A percentile compares a stretch with the other conserved stretches of the same genome.
These are phyloP conservation scores for Cercopithecus mona DNA, from an alignment of 2,113 vertebrate genomes.

Conservation along the genomic window DNA sequence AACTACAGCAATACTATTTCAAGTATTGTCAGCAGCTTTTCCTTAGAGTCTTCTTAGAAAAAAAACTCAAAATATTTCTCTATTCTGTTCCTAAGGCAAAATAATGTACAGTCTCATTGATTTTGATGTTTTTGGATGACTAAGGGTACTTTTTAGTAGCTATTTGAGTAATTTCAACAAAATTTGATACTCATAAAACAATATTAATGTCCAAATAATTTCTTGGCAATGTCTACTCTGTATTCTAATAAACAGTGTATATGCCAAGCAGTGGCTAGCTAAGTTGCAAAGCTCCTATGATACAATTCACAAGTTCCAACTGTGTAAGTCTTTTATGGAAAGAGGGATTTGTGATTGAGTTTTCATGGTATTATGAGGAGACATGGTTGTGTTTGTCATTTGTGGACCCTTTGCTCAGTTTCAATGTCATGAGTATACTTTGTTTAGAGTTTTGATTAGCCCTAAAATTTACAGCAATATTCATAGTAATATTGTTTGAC, in stretches of 20 bases:
- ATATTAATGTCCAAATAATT: background rate
- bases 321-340: background rate
- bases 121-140: background rate
- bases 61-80: background rate
- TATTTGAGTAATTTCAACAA: background rate
- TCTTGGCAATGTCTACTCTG: background rate
- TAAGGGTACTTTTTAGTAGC: background rate
- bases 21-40: background rate
- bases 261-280: too few species aligned
- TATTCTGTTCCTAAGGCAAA: background rate
- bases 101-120: background rate
- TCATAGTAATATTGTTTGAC: background rate
- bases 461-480: background rate
- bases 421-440: background rate
- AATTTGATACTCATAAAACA: background rate
- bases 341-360: background rate
- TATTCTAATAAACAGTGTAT: background rate
- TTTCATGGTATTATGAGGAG: background rate
- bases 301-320: background rate
- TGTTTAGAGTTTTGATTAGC: background rate
- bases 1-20: background rate
- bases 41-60: background rate
- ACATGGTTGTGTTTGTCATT: background rate
- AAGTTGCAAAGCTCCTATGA: background rate
- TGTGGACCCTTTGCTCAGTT: background rate